Evolutionary conservation across 1,140 invertebrate genomes (phyloP).

Genomic region (Drosophila arizonae): DNA sequence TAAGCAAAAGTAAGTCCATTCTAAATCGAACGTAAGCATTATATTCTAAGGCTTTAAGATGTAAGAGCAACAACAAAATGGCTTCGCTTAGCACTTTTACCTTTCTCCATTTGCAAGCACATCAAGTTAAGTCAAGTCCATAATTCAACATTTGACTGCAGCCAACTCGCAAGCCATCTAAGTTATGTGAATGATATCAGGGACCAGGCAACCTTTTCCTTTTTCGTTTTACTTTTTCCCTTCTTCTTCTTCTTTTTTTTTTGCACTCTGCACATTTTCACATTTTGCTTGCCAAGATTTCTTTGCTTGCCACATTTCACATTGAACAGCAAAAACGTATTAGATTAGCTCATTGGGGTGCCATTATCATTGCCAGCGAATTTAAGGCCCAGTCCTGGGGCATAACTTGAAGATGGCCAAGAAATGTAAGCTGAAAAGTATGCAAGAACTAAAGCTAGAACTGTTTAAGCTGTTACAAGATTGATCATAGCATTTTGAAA

Average conservation of each 20-base stretch:
- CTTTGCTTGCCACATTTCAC: slow-evolving; percentile 29
- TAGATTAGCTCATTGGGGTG: slow-evolving; percentile 44
- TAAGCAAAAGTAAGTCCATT: too few species aligned
- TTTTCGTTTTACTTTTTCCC: slow-evolving; percentile 15
- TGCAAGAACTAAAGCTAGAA: background rate
- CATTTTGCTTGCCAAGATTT: slow-evolving; percentile 39
- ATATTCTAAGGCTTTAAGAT: background rate
- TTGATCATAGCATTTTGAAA: too few species aligned
- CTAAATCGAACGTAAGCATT: background rate
- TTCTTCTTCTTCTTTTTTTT: slow-evolving; percentile 17
- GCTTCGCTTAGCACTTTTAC: slow-evolving; percentile 26
- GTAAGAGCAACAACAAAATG: background rate
- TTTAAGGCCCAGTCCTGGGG: background rate
- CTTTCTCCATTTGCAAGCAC: slow-evolving; percentile 25
- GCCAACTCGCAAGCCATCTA: slow-evolving; percentile 13
- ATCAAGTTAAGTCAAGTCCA: slow-evolving; percentile 35
- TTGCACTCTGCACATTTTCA: slow-evolving; percentile 21
- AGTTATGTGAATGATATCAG: slow-evolving; percentile 31
- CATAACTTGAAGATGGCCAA: background rate
- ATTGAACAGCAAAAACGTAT: slow-evolving; percentile 60
- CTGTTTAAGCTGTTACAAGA: too few species aligned
- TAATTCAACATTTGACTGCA: slow-evolving; percentile 45
- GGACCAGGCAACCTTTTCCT: slow-evolving; percentile 17
- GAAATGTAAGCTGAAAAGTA: background rate
- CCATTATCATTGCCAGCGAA: slow-evolving; percentile 33